Evolutionary conservation across 2,797 vertebrate species (phyloP), one percentile per base, ranked within the genome.

Genomic region (Erethizon dorsatum): DNA sequence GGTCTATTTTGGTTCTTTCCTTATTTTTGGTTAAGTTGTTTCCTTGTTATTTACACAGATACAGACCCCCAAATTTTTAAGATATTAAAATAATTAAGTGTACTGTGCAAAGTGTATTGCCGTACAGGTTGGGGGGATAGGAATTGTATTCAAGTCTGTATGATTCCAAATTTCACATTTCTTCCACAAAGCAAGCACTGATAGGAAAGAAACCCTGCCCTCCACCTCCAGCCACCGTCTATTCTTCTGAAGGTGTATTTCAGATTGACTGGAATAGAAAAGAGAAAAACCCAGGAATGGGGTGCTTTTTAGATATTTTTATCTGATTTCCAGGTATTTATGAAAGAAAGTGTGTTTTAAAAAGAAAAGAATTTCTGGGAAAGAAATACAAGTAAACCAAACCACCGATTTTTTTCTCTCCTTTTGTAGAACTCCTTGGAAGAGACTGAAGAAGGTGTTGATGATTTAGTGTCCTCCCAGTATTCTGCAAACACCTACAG

Each of bases 371-470:
- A 1, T 88, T 86, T 80, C 61, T 80, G 37, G 26, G 47, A 91
- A 73, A 90, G 2, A 89, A 91, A 77, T 5, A 47, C 24, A 73
- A 31, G 26, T 77, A 71, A 90, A 67, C 33, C 2, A 89, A 97
- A 80, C 6, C 45, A 82, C 82, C 79, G 77, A 77, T 88, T 94
- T 82, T 52, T 41, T 52, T 41, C 47, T 52, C 0, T 96, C 94
- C 31, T 96, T 93, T 77, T 91, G 91, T 98, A 99, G 99, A 99
- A 99, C 95, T 99, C 98, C 97, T 98, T 99, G 88, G 99, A 99
- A 71, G 98, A 99, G 89, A 98, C 96, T 24, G 99, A 99, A 97
- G 99, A 99, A 97, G 99, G 99, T 98, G 99, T 99, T 57, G 99
- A 99, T 95, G 99, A 98, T 24, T 97, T 99, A 98, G 98, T 99